These are phyloP conservation scores for Sturnira hondurensis DNA, from an alignment of 2,113 vertebrate genomes.

Conservation along the genomic window DNA sequence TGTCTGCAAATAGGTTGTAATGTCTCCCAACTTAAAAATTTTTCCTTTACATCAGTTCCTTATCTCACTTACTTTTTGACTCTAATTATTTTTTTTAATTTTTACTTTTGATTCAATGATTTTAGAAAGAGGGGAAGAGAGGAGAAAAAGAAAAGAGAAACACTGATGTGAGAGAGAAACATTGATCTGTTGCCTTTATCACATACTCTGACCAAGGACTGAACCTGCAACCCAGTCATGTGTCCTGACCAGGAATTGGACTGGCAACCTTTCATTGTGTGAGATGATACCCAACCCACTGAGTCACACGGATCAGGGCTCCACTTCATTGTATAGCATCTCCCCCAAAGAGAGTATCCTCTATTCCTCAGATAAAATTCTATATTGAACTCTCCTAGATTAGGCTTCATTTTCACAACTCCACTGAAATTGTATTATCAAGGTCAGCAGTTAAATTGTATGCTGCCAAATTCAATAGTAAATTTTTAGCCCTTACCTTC, in stretches of 20 bases:
- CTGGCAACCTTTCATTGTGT: too few species aligned
- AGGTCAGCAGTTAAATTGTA: neutral
- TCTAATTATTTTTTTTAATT: neutral
- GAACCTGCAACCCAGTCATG: too few species aligned
- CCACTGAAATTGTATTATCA: neutral
- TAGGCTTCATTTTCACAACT: neutral
- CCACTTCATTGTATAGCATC: neutral
- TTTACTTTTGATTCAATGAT: too few species aligned
- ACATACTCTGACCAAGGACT: too few species aligned
- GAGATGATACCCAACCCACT: too few species aligned
- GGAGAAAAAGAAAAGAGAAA: too few species aligned
- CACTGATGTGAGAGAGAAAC: too few species aligned
- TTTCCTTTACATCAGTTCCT: neutral
- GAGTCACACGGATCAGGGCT: neutral
- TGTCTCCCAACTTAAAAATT: neutral
- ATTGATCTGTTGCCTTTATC: too few species aligned
- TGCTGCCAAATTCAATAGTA: neutral
- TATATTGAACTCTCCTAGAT: neutral
- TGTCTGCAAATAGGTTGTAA: neutral
- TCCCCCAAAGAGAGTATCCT: neutral
- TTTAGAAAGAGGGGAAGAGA: too few species aligned
- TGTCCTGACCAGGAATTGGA: too few species aligned
- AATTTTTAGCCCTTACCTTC: neutral
- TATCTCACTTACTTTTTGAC: neutral
- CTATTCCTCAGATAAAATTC: neutral